These are phyloP conservation scores for Clarias platycephalus DNA, from an alignment of 2,797 vertebrate species.

Conservation along the genomic window DNA sequence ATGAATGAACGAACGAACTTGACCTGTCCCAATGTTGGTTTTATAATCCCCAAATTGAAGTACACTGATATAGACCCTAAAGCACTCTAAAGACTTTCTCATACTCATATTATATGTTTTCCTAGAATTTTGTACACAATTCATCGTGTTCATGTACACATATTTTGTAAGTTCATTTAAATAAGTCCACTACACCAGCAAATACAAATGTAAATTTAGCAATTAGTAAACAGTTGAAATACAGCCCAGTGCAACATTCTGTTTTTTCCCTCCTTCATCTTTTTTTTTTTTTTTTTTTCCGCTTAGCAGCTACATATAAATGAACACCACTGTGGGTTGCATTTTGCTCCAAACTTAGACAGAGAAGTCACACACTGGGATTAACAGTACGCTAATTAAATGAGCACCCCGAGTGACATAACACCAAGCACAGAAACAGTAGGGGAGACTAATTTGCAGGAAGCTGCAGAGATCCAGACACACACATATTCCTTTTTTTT, in stretches of 20 bases:
- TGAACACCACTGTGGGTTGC: slow-evolving; percentile 8
- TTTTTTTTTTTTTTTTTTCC: background rate
- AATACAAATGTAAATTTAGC: slow-evolving; percentile 6
- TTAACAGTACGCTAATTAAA: slow-evolving; percentile 31
- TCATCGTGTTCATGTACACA: background rate
- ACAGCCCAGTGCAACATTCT: background rate
- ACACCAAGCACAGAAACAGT: background rate
- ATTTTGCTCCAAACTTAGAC: slow-evolving; percentile 8
- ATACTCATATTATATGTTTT: background rate
- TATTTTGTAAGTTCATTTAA: background rate
- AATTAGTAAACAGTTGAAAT: background rate
- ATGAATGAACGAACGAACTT: too few species aligned
- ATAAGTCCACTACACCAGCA: background rate
- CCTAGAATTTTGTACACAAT: background rate
- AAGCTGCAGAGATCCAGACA: background rate
- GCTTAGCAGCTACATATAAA: background rate
- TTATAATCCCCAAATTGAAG: too few species aligned
- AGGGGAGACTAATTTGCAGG: slow-evolving; percentile 11
- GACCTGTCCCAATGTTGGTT: too few species aligned
- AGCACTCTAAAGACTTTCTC: background rate
- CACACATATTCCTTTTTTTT: background rate
- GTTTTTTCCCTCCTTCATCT: too few species aligned
- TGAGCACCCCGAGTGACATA: background rate
- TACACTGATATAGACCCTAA: too few species aligned
- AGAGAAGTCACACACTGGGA: background rate